Percentiles rank a stretch among this genome's conserved stretches.
These are phyloP conservation scores for Melanotus villosus DNA, from an alignment of 2,888 invertebrate genomes.

Conservation along the genomic window DNA sequence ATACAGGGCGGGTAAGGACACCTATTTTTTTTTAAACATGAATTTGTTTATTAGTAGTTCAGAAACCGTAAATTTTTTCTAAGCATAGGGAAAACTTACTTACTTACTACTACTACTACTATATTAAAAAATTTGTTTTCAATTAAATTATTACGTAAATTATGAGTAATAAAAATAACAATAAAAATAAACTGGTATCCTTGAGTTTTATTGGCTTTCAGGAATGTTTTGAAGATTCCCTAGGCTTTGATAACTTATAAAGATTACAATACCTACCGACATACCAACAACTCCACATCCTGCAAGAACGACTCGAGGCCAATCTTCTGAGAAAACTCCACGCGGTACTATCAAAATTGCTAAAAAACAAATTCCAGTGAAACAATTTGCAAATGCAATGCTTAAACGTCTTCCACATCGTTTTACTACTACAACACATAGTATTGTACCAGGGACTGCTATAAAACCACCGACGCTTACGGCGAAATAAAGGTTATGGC, in stretches of 20 bases:
- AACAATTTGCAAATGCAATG: conserved; percentile 68
- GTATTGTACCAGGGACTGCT: conserved; percentile 71
- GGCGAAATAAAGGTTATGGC: conserved; percentile 71
- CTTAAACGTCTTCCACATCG: conserved; percentile 71
- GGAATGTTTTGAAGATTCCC: no score
- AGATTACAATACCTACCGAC: conserved; percentile 74
- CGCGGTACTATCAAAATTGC: conserved; percentile 70
- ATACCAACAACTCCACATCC: conserved; percentile 77
- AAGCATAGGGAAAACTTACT: no score
- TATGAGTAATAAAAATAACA: no score
- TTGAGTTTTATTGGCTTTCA: no score
- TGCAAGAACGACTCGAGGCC: conserved; percentile 73
- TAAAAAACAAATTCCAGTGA: conserved; percentile 70
- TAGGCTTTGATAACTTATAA: no score
- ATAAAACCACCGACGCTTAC: conserved; percentile 72
- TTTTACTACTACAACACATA: conserved; percentile 70
- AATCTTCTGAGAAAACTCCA: conserved; percentile 68
- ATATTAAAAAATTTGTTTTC: no score
- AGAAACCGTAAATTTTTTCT: no score
- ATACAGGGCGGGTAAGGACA: conserved; percentile 75
- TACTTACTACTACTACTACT: no score
- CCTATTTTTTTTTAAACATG: no score
- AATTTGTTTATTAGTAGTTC: no score
- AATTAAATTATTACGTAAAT: no score
- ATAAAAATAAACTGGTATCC: no score